Base-by-base conservation (phyloP, 2,888 invertebrate species). In the Polietes domitor region DNA sequence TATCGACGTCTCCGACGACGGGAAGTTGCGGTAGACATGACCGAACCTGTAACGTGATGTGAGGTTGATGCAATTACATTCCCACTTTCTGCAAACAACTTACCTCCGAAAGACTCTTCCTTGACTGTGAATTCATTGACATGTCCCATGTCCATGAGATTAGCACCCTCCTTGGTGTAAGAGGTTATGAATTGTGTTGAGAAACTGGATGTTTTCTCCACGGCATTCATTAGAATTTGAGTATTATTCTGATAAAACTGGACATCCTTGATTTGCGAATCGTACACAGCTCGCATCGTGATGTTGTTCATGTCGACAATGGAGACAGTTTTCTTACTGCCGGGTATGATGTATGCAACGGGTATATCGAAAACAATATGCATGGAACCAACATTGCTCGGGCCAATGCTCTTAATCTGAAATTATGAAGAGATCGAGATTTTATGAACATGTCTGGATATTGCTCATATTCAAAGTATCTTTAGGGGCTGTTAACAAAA, bases 381-480 rank as follows among this genome's bases (percentile, higher is more conserved):
- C 61, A 92, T 83, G 15, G 88, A 88, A 17, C 90, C 89, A n/a
- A 92, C 89, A 7, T 86, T 89, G 86, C 92, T 92, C 28, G 92
- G 92, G 0, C 92, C 92, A 70, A 90, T 90, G 78, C 92, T 92
- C 81, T 90, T 90, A 71, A 92, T 90, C 89, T 89, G 26, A 63
- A 70, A 75, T 32, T 32, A 32, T 32, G 32, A 32, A 80, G 82
- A n/a, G n/a, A n/a, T n/a, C n/a, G n/a, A n/a, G n/a, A n/a, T n/a
- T n/a, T n/a, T n/a, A n/a, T n/a, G n/a, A n/a, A n/a, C n/a, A n/a
- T n/a, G n/a, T n/a, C n/a, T n/a, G n/a, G n/a, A n/a, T n/a, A n/a
- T n/a, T n/a, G n/a, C n/a, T n/a, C n/a, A n/a, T n/a, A n/a, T n/a
- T n/a, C n/a, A n/a, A n/a, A n/a, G n/a, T n/a, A n/a, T n/a, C n/a